phyloP scores from a whole-genome alignment of 1,140 invertebrate genomes.

The Cydia splendana region DNA sequence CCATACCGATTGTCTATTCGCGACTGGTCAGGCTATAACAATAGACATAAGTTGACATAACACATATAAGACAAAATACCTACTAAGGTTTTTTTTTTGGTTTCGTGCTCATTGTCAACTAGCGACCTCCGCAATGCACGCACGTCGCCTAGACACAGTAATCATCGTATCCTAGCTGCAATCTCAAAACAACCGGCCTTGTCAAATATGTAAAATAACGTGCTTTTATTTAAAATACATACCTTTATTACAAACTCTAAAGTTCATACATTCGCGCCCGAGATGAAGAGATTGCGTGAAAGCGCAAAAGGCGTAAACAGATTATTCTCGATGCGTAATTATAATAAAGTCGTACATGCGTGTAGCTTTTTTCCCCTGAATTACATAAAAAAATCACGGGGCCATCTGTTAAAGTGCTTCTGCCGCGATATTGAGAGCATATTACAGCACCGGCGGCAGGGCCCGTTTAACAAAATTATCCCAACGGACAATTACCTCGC shows the following conservation, averaged over 20 bases:
- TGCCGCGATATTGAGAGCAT: constrained; percentile 19
- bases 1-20: background rate
- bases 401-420: constrained; percentile 24
- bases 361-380: constrained; percentile 3
- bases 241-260: background rate
- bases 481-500: constrained; percentile 41
- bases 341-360: background rate
- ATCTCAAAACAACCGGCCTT: constrained; percentile 34
- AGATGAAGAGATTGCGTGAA: background rate
- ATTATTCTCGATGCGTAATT: constrained; percentile 13
- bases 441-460: constrained; percentile 32
- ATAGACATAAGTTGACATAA: background rate
- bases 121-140: constrained; percentile 33
- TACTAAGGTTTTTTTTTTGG: constrained; percentile 36
- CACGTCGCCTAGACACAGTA: constrained; percentile 28
- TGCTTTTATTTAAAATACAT: background rate
- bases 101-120: constrained; percentile 34
- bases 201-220: background rate
- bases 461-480: constrained; percentile 41
- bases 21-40: background rate
- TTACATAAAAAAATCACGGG: constrained; percentile 22
- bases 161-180: constrained; percentile 34
- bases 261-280: background rate
- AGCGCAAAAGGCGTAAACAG: background rate
- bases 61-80: background rate